These are phyloP conservation scores for Chloroclysta siterata DNA, from an alignment of 2,888 invertebrate species.

Conservation along the genomic window DNA sequence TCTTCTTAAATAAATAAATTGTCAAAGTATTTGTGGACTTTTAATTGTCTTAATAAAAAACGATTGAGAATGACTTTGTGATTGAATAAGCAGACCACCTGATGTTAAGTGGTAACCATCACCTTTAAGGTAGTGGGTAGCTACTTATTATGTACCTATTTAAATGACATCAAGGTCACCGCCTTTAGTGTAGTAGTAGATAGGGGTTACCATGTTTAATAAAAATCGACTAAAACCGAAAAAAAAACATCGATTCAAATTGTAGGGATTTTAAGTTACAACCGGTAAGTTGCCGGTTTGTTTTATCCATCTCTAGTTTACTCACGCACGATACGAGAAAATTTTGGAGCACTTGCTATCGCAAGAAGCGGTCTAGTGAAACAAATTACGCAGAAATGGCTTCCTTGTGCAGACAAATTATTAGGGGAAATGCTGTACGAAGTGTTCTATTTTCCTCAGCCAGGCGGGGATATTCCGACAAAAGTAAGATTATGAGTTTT, in stretches of 20 bases:
- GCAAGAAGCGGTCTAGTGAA: slow-evolving; percentile 78
- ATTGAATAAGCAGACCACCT: too few species aligned
- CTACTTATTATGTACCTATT: too few species aligned
- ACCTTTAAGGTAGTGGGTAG: too few species aligned
- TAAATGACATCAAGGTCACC: too few species aligned
- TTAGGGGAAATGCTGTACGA: slow-evolving; percentile 86
- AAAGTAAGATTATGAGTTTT: slow-evolving; percentile 83
- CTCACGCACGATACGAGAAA: slow-evolving; percentile 43
- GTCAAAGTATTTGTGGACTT: too few species aligned
- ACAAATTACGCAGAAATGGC: slow-evolving; percentile 86
- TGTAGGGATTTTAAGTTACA: not conserved
- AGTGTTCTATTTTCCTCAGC: slow-evolving; percentile 86
- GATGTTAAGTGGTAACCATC: too few species aligned
- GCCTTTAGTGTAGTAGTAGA: too few species aligned
- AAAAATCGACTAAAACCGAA: slow-evolving; percentile 12
- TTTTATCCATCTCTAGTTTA: slow-evolving; percentile 41
- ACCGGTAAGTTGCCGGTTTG: not conserved
- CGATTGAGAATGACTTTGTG: too few species aligned
- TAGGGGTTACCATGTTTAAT: not conserved
- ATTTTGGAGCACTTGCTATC: slow-evolving; percentile 70
- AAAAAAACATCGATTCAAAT: not conserved
- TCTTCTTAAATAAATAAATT: too few species aligned
- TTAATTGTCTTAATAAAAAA: too few species aligned
- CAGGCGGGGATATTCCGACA: slow-evolving; percentile 86
- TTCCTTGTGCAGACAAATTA: slow-evolving; percentile 90